Percentiles rank a stretch among this genome's conserved stretches.
Conservation (phyloP, 2,797 vertebrate species). For the Argya squamiceps region DNA sequence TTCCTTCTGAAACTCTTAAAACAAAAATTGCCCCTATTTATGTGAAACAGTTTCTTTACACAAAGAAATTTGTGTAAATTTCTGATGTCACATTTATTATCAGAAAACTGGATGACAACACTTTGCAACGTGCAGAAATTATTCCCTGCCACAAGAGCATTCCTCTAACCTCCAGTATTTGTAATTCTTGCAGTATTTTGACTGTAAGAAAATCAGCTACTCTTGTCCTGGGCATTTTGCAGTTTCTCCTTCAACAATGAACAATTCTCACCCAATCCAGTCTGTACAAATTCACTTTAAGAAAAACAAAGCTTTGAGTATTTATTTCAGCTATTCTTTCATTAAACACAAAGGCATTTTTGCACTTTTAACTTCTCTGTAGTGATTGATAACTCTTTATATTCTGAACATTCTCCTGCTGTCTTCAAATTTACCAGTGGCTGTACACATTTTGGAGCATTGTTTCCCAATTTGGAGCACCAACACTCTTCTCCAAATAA, state of each 20-base stretch:
- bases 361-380: not conserved
- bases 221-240: not conserved
- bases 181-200: not conserved
- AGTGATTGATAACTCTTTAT: not conserved
- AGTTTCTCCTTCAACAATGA: not conserved
- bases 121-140: not conserved
- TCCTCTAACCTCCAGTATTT: not conserved
- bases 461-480: not conserved
- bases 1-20: not conserved
- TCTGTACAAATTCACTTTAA: not conserved
- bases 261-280: not conserved
- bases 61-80: no score
- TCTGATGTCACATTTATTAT: not conserved
- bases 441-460: rapidly evolving
- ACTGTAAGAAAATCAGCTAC: not conserved
- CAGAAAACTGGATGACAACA: not conserved
- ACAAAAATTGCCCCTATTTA: not conserved
- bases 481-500: not conserved
- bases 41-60: not conserved
- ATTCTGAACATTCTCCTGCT: not conserved
- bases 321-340: not conserved
- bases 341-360: not conserved
- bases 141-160: not conserved
- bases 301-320: not conserved
- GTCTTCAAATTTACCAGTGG: not conserved